Evolutionary conservation across 2,113 vertebrate genomes (phyloP), one percentile per base, ranked within the genome.

Genomic region (Azemiops feae): DNA sequence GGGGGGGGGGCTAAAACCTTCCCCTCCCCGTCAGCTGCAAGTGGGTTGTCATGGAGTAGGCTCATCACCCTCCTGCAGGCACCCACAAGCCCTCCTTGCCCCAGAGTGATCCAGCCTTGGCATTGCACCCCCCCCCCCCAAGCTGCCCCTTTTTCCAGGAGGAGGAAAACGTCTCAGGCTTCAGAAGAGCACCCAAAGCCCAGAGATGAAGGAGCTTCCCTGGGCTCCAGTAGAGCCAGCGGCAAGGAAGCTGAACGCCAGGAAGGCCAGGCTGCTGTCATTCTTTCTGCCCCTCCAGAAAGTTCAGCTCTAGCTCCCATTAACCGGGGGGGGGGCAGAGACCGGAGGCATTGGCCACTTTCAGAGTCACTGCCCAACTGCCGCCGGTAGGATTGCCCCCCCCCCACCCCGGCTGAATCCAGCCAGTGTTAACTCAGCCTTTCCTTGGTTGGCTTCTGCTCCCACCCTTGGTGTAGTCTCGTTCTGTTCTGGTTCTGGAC

Each of bases 71-170:
- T 39, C n/a, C 69, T 74, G 5, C 64, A 74, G 27, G 60, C 30
- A 3, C 27, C 60, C 27, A 11, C 9, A 69, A 69, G 27, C 12
- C 14, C 60, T n/a, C 60, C 60, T 64, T 64, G 64, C 30, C 69
- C n/a, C n/a, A 92, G 25, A 34, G 12, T 10, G 12, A 5, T 50
- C 85, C 27, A 1, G 5, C 86, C 9, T 22, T 25, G 45, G 85
- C 43, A 43, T 45, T 25, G 1, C 10, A 16, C 85, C 3, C 30
- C 20, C 25, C 85, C 3, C 43, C 22, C 27, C 25, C 39, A 45
- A 93, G 97, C 97, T 94, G 98, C 98, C 95, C 96, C 97, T 98
- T 97, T 97, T 94, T 98, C 98, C 0, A 97, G 95, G 95, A 96
- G 95, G 97, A 96, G 95, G 94, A 95, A 64, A 60, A 12, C 0